Percentiles rank a stretch among this genome's conserved stretches.
Evolutionary conservation across 2,797 vertebrate species (phyloP).

Genomic region (Psittacula derbiana): DNA sequence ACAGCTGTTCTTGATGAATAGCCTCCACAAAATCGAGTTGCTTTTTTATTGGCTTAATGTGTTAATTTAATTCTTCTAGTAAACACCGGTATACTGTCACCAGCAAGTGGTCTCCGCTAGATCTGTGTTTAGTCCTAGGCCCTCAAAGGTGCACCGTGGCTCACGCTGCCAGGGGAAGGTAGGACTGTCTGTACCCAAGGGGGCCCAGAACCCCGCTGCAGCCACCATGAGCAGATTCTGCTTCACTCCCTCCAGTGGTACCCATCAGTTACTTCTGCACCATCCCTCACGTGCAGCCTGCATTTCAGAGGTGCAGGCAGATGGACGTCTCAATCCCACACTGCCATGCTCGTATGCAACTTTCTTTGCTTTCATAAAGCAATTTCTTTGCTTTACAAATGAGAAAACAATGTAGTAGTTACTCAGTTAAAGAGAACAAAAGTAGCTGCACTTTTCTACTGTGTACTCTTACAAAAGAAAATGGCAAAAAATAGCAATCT

Average conservation of each 20-base stretch:
- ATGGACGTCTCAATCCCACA: background rate
- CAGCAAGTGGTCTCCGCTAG: background rate
- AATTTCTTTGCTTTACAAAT: background rate
- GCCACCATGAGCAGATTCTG: background rate
- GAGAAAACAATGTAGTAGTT: background rate
- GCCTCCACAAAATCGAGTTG: background rate
- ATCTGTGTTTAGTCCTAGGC: background rate
- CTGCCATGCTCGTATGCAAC: background rate
- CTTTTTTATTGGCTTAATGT: background rate
- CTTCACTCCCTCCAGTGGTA: background rate
- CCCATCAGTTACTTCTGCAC: background rate
- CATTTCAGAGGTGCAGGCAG: background rate
- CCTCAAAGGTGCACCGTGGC: background rate
- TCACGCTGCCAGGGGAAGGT: background rate
- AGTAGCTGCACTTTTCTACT: background rate
- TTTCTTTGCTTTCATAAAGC: background rate
- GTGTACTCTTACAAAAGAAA: background rate
- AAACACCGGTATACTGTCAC: background rate
- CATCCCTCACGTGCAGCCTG: background rate
- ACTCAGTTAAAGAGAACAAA: background rate
- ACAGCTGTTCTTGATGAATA: background rate
- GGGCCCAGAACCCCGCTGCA: background rate
- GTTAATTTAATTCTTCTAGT: background rate
- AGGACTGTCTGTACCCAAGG: background rate
- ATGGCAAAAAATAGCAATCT: background rate